Evolutionary conservation across 2,113 vertebrate species (phyloP).

Genomic region (Pteronura brasiliensis): DNA sequence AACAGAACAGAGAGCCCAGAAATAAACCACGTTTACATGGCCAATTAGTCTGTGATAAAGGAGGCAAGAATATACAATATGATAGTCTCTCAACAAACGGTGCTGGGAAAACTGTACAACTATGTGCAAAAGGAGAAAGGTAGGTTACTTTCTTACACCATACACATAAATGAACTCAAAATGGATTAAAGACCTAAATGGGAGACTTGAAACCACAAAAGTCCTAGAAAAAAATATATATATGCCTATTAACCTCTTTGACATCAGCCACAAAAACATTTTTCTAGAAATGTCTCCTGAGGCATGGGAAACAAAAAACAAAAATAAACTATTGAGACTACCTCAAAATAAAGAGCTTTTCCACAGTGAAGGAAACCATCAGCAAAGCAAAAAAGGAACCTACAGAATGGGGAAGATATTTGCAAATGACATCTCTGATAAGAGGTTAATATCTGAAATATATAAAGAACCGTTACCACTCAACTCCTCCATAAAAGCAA

Average conservation of each 20-base stretch:
- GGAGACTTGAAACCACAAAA: neutral
- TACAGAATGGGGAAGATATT: neutral
- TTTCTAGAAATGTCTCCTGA: neutral
- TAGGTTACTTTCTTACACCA: neutral
- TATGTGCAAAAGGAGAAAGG: neutral
- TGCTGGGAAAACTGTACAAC: neutral
- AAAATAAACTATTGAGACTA: neutral
- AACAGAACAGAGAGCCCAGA: neutral
- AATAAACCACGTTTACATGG: neutral
- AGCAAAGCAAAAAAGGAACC: neutral
- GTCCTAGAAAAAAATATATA: too few species aligned
- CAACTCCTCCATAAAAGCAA: neutral
- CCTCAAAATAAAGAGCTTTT: neutral
- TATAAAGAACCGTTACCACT: neutral
- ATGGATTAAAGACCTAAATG: neutral
- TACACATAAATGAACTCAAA: neutral
- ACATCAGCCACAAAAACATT: neutral
- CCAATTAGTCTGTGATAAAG: neutral
- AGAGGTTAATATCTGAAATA: neutral
- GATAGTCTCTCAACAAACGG: neutral
- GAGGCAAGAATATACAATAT: neutral
- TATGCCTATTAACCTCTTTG: too few species aligned
- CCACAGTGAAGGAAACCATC: neutral
- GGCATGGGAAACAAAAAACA: neutral
- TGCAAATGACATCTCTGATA: neutral